Evolutionary conservation across 30 jellyfish, hydroid and myxozoan species (phyloP), one percentile per base, ranked within the genome.

Genomic region (Rhopilema esculentum): DNA sequence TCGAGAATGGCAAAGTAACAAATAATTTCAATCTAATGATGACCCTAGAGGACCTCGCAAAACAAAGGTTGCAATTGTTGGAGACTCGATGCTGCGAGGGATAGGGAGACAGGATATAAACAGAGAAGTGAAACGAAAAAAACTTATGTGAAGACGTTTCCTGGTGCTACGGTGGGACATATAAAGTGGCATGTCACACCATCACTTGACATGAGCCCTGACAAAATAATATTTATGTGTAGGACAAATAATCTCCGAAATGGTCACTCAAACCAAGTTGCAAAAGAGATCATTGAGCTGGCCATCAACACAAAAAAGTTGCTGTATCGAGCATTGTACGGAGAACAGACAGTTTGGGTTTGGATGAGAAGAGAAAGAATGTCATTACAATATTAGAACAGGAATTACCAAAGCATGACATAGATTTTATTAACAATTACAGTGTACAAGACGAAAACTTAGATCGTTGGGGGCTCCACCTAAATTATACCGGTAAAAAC

Each of bases 161-260:
- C 82, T 26, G 89, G 89, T 20, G 84, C 89, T 53, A 61, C 27
- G 33, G 63, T 79, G 7, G 89, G 63, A 79, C 82, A 79, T 64
- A 79, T 79, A 82, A 65, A 53, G 48, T 30, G 63, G 69, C 25
- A 63, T 61, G 80, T 79, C 48, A 48, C 18, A 48, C 89, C 89
- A 67, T 30, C 81, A 69, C 90, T 80, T 23, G 27, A 63, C 20
- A 22, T 49, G 2, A 62, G 8, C 31, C 90, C 90, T 16, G 90
- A 80, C 4, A 16, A 50, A 40, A n/a, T 63, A 27, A 80, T 80
- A 21, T 21, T 80, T 67, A 82, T 61, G 49, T 65, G 81, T 29
- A 72, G 84, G 23, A 80, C 90, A 15, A 61, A 80, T 72, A 67
- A 61, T 80, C 81, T 67, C 4, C 63, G 68, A 51, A 77, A 77